Percentiles rank a stretch among this genome's conserved stretches.
Evolutionary conservation across 1,140 invertebrate genomes (phyloP).

Genomic region (Mylabris phalerata): DNA sequence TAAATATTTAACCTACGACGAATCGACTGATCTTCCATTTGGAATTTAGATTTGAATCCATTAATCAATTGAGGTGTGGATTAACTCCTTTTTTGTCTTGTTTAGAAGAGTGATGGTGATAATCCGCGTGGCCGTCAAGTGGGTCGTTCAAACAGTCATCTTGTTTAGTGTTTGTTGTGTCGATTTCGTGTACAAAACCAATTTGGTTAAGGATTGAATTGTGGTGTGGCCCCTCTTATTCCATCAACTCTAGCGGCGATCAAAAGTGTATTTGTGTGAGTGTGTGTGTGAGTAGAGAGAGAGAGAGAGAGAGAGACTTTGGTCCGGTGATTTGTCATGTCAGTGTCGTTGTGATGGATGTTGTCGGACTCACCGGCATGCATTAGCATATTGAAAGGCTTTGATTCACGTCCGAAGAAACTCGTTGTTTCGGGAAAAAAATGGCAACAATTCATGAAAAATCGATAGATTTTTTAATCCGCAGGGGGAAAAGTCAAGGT

Average conservation of each 20-base stretch:
- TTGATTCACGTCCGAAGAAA: conserved; percentile 33
- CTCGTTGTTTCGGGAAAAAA: conserved; percentile 28
- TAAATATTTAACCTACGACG: not conserved
- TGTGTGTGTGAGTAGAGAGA: not conserved
- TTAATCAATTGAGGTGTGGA: conserved; percentile 4
- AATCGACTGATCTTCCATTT: too few species aligned
- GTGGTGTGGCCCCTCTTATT: too few species aligned
- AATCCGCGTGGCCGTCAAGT: conserved; percentile 5
- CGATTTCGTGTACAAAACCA: conserved; percentile 15
- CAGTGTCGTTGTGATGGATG: conserved; percentile 35
- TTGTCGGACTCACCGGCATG: conserved; percentile 8
- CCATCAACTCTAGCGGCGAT: not conserved
- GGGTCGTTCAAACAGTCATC: not conserved
- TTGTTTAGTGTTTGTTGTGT: conserved; percentile 4
- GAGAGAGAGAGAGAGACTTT: not conserved
- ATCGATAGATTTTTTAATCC: not conserved
- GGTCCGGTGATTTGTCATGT: conserved; percentile 35
- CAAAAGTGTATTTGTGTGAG: not conserved
- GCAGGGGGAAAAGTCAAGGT: too few species aligned
- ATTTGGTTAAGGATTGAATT: conserved; percentile 9
- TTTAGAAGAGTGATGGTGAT: conserved; percentile 8
- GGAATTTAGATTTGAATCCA: too few species aligned
- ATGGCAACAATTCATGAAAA: conserved; percentile 20
- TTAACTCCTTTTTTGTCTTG: not conserved
- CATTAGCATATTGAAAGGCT: conserved; percentile 36